Conservation (phyloP, 2,797 vertebrate genomes). For the Helicolenus hilgendorfi region DNA sequence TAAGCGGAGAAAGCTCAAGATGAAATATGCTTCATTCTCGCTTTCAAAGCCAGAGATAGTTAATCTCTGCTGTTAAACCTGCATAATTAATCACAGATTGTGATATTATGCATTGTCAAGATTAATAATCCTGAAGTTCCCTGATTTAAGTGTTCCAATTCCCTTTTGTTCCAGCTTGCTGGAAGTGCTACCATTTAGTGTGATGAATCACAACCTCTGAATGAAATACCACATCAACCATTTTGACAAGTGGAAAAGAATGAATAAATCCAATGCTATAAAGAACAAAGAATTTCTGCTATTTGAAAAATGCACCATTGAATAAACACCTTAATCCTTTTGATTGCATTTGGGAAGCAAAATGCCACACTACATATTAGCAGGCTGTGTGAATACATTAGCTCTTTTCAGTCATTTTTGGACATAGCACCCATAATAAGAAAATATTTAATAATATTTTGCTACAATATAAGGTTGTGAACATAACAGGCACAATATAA, state of each 20-base stretch:
- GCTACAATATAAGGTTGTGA: no score
- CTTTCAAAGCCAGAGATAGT: background rate
- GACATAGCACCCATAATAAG: background rate
- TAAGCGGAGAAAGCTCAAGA: background rate
- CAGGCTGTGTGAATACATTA: background rate
- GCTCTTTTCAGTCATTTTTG: background rate
- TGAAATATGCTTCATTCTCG: background rate
- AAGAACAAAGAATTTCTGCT: background rate
- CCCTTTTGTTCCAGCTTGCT: background rate
- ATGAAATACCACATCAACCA: background rate
- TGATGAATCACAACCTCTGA: background rate
- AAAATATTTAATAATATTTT: background rate
- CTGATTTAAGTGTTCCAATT: background rate
- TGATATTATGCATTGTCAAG: background rate
- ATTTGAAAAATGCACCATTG: background rate
- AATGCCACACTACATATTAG: background rate
- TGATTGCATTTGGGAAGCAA: background rate
- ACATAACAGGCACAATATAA: background rate
- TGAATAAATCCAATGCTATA: background rate
- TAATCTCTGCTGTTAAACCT: background rate
- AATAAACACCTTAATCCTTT: background rate
- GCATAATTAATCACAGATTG: background rate
- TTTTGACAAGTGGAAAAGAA: background rate
- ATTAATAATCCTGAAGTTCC: background rate
- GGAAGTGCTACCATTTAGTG: background rate